Evolutionary conservation across 2,797 vertebrate species (phyloP), one percentile per base, ranked within the genome.

Genomic region (Myripristis murdjan): DNA sequence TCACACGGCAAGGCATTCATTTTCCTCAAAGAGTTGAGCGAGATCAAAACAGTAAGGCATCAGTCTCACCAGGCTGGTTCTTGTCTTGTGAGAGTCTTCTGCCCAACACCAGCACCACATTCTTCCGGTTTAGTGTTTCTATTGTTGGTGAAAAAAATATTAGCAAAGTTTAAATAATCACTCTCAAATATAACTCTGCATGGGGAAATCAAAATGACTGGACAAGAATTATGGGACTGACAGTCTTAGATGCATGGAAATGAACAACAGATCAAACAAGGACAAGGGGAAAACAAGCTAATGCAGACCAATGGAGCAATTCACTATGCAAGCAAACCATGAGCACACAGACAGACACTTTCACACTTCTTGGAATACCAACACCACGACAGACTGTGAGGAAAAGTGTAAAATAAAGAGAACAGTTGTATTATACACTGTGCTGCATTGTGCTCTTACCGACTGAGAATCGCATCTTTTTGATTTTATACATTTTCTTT

Each of bases 61-160:
- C n/a, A 2, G 0, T 66, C 86, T 76, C 82, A 97, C 97, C 96
- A 78, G 82, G 87, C 20, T 88, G 89, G 3, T 64, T 76, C 61
- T 90, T 92, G 59, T 82, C 84, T 6, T 72, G 86, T 33, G 90
- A 92, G 62, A 77, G 83, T 62, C 88, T 90, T 67, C 96, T 93
- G 2, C 96, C 96, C 94, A 99, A 85, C 82, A 97, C 92, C 86
- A 99, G 87, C 66, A 99, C 90, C 6, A 91, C 95, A 2, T 93
- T 96, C 90, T 95, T 97, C 87, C 95, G 92, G 83, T 79, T 95
- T 66, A 95, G 93, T 71, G 93, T 92, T 87, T 84, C 94, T 96
- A 55, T 46, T 79, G 70, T 80, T 73, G 18, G 3, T 2, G 10
- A 37, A 39, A 35, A 53, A 44, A n/a, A 6, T 4, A 39, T 23